Base-by-base conservation (phyloP, 1,140 invertebrate species). In the Homalodisca vitripennis region DNA sequence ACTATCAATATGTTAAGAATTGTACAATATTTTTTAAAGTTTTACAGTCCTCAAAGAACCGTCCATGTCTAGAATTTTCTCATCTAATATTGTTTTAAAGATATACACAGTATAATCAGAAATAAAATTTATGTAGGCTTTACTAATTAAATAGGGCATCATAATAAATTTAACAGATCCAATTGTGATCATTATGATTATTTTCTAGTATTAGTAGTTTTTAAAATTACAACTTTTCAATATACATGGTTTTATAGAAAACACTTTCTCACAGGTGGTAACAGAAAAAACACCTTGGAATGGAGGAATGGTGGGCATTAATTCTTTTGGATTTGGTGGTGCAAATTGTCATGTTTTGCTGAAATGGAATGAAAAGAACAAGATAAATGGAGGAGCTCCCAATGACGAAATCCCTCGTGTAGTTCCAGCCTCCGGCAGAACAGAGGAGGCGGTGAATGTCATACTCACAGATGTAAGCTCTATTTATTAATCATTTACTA, bases 261-360 rank as follows among this genome's bases (percentile, higher is more conserved):
- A 41, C 34, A 10, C 34, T 41, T 41, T 41, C 6, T 41, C 6
- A 0, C 68, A 84, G 73, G 89, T 93, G 10, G 83, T 92, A 0
- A 84, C 83, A 1, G 83, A 89, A 64, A 81, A 82, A 34, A 87
- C 81, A 0, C 80, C 83, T 12, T 90, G 88, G 85, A 77, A 84
- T 27, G 86, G 87, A 46, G 85, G 86, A 76, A 46, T 77, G 22
- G 76, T 79, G 1, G 85, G 82, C 30, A 77, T 88, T 10, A 87
- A 85, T 75, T 86, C 84, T 20, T 88, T 89, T 72, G 86, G 88
- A 69, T 88, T 89, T 73, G 85, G 87, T 48, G 85, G 87, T 26
- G 82, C 82, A 26, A 87, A 88, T 74, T 82, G 87, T 27, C 92
- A 94, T 77, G 79, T 87, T 24, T 74, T 95, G 10, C 74, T 94